A percentile compares a stretch with the other conserved stretches of the same genome.
phyloP scores from a whole-genome alignment of 2,888 invertebrate genomes.

The Thymelicus sylvestris region DNA sequence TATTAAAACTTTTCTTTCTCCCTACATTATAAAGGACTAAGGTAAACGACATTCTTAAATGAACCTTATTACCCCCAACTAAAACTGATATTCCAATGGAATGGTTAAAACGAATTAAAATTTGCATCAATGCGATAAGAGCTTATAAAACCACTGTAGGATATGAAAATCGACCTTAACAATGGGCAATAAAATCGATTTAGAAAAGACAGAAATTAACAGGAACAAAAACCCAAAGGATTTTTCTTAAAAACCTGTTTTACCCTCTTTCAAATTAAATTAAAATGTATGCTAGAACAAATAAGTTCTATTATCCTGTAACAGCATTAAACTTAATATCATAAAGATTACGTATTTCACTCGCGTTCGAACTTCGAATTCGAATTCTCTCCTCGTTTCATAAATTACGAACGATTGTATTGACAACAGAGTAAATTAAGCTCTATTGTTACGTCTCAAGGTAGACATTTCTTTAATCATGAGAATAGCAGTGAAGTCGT shows the following conservation, averaged over 20 bases:
- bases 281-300: background rate
- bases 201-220: slow-evolving; percentile 13
- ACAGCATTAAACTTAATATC: slow-evolving; percentile 8
- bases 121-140: slow-evolving; percentile 5
- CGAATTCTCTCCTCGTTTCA: slow-evolving; percentile 30
- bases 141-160: background rate
- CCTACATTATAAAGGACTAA: slow-evolving; percentile 24
- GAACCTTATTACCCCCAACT: background rate
- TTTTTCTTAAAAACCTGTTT: slow-evolving; percentile 33
- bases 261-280: background rate
- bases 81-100: slow-evolving; percentile 22
- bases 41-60: background rate
- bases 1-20: slow-evolving; percentile 38
- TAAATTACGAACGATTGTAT: slow-evolving; percentile 12
- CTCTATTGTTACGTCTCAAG: slow-evolving; percentile 9
- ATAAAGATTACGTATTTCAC: slow-evolving; percentile 35
- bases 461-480: slow-evolving; percentile 17
- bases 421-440: background rate
- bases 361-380: slow-evolving; percentile 31
- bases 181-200: slow-evolving; percentile 6
- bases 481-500: slow-evolving; percentile 43
- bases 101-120: slow-evolving; percentile 23
- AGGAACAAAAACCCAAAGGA: slow-evolving; percentile 29
- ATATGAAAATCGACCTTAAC: slow-evolving; percentile 24
- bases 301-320: slow-evolving; percentile 21